Conservation (phyloP, 2,888 invertebrate genomes). For the Ophonus ardosiacus region DNA sequence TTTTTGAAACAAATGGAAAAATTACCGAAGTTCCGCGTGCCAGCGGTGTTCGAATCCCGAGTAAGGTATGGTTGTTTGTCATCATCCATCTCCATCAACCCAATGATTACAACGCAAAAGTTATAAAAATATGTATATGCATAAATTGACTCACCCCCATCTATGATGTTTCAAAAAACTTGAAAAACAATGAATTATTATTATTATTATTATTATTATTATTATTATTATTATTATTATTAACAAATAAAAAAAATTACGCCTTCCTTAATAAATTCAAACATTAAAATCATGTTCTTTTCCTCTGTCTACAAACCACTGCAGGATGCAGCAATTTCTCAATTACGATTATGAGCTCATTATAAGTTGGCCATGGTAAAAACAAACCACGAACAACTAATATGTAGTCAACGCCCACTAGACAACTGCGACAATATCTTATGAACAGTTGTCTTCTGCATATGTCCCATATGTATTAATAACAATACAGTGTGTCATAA, state of each 20-base stretch:
- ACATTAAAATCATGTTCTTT: not conserved
- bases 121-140: too few species aligned
- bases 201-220: too few species aligned
- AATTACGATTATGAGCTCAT: slow-evolving; percentile 11
- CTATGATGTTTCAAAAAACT: too few species aligned
- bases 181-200: too few species aligned
- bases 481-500: slow-evolving; percentile 12
- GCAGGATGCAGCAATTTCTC: slow-evolving; percentile 13
- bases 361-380: slow-evolving; percentile 17
- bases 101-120: too few species aligned
- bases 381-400: slow-evolving; percentile 11
- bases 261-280: not conserved
- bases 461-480: slow-evolving; percentile 12
- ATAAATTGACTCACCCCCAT: too few species aligned
- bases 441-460: slow-evolving; percentile 6
- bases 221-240: too few species aligned
- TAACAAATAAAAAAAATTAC: not conserved
- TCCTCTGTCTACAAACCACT: not conserved
- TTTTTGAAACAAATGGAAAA: too few species aligned
- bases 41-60: too few species aligned
- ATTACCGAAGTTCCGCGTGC: too few species aligned
- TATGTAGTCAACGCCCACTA: not conserved
- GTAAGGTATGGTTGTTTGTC: too few species aligned
- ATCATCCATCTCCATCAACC: too few species aligned
- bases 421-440: slow-evolving; percentile 2